Evolutionary conservation across 2,888 invertebrate genomes (phyloP), one percentile per base, ranked within the genome.

Genomic region (Archaeoteleia sp.): DNA sequence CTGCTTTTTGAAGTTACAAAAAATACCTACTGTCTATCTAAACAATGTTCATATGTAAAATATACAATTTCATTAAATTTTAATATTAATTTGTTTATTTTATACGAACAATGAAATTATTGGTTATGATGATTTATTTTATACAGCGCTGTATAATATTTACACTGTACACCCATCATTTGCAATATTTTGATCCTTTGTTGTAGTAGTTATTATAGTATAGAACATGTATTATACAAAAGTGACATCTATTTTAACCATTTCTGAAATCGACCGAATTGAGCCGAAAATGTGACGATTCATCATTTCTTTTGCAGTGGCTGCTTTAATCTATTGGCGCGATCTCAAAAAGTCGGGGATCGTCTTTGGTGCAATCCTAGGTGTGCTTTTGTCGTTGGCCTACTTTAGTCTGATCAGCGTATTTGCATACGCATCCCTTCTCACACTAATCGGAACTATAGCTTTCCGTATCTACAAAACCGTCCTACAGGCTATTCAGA

Each of bases 251-350:
- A 23, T 27, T 14, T 37, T 29, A 12, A 27, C 13, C 25, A 20
- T 35, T 37, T 20, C 13, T 51, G 25, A 15, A 29, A 9, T 54
- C 23, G 42, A 40, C 40, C 10, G 15, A 42, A 4, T 14, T 12
- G 9, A 1, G 10, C 32, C 25, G 25, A 53, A 37, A 55, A 39
- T 48, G 48, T 58, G 30, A 53, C 35, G 9, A 58, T 23, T 60
- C 32, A 70, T 70, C 72, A 71, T 81, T 82, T 79, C 79, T 74
- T 76, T 90, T 91, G 5, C 89, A 95, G 95, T 95, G 91, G 93
- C 95, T 87, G 95, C 96, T 83, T 90, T 98, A 87, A 93, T 99
- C 86, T 98, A 98, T 89, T 99, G 98, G 98, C 92, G 97, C 76
- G 94, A 95, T 88, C 93, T 96, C 77, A 95, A 94, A 88, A 95